Conservation (phyloP, 2,888 invertebrate genomes). For the Drosophila pseudotakahashii region DNA sequence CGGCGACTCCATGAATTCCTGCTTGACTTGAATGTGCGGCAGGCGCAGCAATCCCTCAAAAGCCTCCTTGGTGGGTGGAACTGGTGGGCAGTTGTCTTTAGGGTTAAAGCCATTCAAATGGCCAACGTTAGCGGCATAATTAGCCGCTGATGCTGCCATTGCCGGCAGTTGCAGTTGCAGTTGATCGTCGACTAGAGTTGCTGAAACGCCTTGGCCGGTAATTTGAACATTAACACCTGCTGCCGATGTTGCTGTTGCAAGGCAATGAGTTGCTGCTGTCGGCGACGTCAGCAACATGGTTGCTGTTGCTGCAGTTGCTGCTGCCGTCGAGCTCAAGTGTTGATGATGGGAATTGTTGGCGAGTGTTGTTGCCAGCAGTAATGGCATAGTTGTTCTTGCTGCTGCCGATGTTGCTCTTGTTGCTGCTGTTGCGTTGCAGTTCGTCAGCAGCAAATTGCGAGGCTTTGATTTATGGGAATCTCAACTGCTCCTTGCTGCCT, state of each 20-base stretch:
- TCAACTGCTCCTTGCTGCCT: conserved; percentile 61
- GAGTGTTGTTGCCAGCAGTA: conserved; percentile 54
- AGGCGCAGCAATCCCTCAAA: conserved; percentile 55
- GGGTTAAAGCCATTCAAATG: conserved; percentile 74
- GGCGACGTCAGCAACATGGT: conserved; percentile 63
- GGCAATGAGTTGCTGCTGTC: conserved; percentile 47
- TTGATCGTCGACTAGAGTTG: conserved; percentile 71
- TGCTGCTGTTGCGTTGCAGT: conserved; percentile 63
- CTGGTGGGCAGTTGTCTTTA: conserved; percentile 54
- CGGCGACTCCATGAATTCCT: conserved; percentile 71
- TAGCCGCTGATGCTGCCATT: conserved; percentile 54
- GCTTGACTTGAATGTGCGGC: conserved; percentile 77
- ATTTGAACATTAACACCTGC: conserved; percentile 84
- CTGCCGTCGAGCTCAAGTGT: conserved; percentile 66
- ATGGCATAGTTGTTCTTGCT: conserved; percentile 53
- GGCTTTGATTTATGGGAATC: conserved; percentile 82
- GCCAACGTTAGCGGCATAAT: conserved; percentile 67
- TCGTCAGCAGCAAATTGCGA: conserved; percentile 81
- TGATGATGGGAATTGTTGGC: conserved; percentile 68
- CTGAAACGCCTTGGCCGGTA: conserved; percentile 79
- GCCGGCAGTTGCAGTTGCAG: conserved; percentile 65
- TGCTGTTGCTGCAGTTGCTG: conserved; percentile 48
- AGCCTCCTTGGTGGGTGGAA: conserved; percentile 45
- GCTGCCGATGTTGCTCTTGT: conserved; percentile 29
- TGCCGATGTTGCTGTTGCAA: conserved; percentile 37